Conservation (phyloP, 1,140 invertebrate species). For the Musca domestica region DNA sequence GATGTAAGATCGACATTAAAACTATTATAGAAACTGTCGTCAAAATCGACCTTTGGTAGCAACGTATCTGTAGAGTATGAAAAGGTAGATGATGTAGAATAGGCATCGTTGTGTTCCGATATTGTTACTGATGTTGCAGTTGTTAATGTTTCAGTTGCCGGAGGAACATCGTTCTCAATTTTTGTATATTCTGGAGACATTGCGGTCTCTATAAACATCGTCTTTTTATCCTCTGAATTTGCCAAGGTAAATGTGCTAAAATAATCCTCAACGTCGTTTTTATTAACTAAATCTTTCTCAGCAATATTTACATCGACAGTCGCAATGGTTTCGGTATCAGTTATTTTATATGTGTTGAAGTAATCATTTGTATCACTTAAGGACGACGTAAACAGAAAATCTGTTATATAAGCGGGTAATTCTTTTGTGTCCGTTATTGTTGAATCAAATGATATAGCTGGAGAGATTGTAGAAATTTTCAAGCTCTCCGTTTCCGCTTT, state of each 20-base stretch:
- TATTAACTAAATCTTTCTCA: neutral
- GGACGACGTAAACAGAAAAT: neutral
- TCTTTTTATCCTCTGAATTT: too few species aligned
- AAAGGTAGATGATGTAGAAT: neutral
- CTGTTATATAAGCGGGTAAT: neutral
- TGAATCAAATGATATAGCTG: too few species aligned
- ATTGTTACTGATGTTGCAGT: neutral
- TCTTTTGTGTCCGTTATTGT: neutral
- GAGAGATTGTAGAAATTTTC: too few species aligned
- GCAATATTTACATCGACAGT: neutral
- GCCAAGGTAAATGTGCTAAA: too few species aligned
- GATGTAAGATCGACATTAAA: slow-evolving; percentile 44
- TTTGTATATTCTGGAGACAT: neutral
- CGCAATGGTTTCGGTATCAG: neutral
- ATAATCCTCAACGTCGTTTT: too few species aligned
- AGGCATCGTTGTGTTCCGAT: neutral
- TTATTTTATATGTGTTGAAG: neutral
- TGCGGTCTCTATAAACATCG: neutral
- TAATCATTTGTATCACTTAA: neutral
- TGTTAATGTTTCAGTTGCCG: neutral
- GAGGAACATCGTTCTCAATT: neutral
- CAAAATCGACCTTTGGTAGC: slow-evolving; percentile 28
- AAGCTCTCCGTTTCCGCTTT: too few species aligned
- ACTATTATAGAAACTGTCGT: slow-evolving; percentile 49
- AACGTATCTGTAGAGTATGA: neutral